phyloP scores from a whole-genome alignment of 2,888 invertebrate species.

The Acanthosepion lycidas region DNA sequence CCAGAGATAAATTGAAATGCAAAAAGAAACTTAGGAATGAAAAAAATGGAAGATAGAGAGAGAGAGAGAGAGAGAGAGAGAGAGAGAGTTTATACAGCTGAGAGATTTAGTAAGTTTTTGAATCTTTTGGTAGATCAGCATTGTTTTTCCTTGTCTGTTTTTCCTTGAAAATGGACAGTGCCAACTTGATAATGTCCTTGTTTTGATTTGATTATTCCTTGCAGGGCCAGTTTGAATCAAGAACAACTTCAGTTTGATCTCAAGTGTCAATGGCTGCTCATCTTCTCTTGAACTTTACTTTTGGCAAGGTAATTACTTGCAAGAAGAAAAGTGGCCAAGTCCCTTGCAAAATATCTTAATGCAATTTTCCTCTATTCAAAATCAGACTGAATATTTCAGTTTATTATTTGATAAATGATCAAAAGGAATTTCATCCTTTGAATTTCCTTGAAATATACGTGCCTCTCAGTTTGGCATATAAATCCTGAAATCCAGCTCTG shows the following conservation, averaged over 20 bases:
- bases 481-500: background rate
- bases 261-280: background rate
- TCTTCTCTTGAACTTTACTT: background rate
- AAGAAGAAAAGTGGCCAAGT: background rate
- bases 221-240: background rate
- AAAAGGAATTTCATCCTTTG: conserved; percentile 33
- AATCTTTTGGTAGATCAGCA: background rate
- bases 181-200: background rate
- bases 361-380: background rate
- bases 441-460: background rate
- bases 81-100: too few species aligned
- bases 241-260: conserved; percentile 33
- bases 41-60: too few species aligned
- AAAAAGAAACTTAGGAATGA: too few species aligned
- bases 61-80: too few species aligned
- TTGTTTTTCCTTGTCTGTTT: background rate
- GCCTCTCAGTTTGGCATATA: background rate
- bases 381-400: background rate
- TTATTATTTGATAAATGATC: conserved; percentile 1
- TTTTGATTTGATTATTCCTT: conserved; percentile 18
- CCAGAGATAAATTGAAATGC: too few species aligned
- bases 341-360: background rate
- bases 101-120: background rate
- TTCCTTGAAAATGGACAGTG: background rate
- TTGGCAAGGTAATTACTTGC: background rate